phyloP scores from a whole-genome alignment of 2,888 invertebrate species.

The Allophyes oxyacanthae region DNA sequence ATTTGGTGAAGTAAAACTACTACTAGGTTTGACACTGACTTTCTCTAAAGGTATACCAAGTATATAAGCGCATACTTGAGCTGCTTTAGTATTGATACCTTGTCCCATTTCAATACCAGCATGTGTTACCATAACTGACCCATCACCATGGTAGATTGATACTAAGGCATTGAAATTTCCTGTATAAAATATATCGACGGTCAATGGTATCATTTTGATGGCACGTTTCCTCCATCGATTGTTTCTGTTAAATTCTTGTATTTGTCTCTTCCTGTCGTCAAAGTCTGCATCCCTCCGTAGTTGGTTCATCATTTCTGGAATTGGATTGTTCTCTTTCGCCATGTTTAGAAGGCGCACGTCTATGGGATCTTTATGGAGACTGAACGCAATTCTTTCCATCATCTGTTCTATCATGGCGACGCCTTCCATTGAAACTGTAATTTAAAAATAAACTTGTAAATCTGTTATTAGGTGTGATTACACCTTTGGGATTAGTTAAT shows the following conservation, averaged over 20 bases:
- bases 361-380: slow-evolving; percentile 87
- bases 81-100: slow-evolving; percentile 94
- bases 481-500: no score
- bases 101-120: slow-evolving; percentile 94
- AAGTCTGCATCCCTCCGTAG: slow-evolving; percentile 86
- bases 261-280: slow-evolving; percentile 76
- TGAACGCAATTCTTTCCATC: slow-evolving; percentile 91
- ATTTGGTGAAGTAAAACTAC: slow-evolving; percentile 90
- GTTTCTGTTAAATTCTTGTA: slow-evolving; percentile 87
- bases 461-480: not conserved
- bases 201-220: slow-evolving; percentile 91
- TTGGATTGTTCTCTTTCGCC: slow-evolving; percentile 76
- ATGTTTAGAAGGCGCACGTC: slow-evolving; percentile 90
- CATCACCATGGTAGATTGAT: slow-evolving; percentile 91
- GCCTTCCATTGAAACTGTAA: slow-evolving; percentile 89
- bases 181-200: slow-evolving; percentile 88
- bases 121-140: slow-evolving; percentile 91
- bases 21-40: slow-evolving; percentile 90
- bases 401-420: slow-evolving; percentile 90
- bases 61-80: slow-evolving; percentile 93
- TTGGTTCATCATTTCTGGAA: slow-evolving; percentile 86
- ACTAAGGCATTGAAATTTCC: slow-evolving; percentile 90
- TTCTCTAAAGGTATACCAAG: slow-evolving; percentile 91
- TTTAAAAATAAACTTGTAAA: not conserved
- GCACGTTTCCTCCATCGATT: slow-evolving; percentile 95